Percentiles rank a stretch among this genome's conserved stretches.
Conservation (phyloP, 2,113 vertebrate species). For the Lichenostomus cassidix region DNA sequence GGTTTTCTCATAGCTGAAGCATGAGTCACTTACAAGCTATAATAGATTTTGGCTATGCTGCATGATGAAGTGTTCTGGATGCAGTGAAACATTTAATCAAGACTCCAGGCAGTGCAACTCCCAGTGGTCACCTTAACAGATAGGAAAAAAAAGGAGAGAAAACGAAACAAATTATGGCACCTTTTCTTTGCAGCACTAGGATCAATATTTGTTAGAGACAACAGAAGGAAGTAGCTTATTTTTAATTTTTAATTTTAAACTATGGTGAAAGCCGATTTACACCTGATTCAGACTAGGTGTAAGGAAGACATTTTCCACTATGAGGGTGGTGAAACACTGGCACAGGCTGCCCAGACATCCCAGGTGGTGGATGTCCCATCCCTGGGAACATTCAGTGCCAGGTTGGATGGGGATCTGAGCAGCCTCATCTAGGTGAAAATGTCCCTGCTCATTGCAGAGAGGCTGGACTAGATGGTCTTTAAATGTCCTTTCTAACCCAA, state of each 20-base stretch:
- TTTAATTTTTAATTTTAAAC: neutral
- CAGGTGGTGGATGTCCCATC: neutral
- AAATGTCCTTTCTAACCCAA: neutral
- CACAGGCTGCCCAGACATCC: neutral
- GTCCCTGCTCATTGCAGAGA: neutral
- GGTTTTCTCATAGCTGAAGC: conserved; percentile 70
- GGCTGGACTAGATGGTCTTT: neutral
- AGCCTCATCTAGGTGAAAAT: neutral
- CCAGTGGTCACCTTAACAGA: conserved; percentile 63
- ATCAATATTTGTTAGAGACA: neutral
- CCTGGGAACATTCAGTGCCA: neutral
- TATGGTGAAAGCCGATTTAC: neutral
- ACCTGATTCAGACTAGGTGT: neutral
- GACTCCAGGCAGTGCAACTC: conserved; percentile 68
- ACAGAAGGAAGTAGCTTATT: neutral
- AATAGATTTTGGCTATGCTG: conserved; percentile 73
- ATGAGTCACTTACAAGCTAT: conserved; percentile 78
- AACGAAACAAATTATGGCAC: conserved; percentile 4
- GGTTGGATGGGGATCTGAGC: neutral
- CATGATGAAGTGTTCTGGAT: conserved; percentile 82
- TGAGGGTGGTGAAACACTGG: neutral
- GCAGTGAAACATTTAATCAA: conserved; percentile 72
- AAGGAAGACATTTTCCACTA: accelerated
- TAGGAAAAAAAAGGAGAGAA: neutral
- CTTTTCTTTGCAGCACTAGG: neutral